phyloP scores from a whole-genome alignment of 2,888 invertebrate genomes.

The Archips crataeganus region DNA sequence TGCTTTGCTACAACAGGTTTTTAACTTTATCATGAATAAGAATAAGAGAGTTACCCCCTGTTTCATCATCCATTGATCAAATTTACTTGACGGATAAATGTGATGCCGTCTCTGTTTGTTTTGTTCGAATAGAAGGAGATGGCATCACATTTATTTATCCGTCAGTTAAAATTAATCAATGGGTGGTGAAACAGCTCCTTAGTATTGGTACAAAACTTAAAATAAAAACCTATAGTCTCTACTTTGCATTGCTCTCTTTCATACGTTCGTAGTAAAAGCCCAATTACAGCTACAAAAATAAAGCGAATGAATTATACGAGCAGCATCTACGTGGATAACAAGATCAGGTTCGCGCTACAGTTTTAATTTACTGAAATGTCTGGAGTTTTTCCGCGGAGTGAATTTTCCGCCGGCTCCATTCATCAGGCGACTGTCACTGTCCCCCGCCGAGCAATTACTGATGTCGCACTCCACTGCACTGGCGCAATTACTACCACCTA shows the following conservation, averaged over 20 bases:
- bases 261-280: conserved; percentile 7
- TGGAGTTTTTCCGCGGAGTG: conserved; percentile 67
- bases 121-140: no score
- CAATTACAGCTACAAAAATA: conserved; percentile 41
- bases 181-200: no score
- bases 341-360: conserved; percentile 63
- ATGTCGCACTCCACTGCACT: conserved; percentile 75
- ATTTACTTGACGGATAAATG: no score
- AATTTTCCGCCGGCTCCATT: conserved; percentile 74
- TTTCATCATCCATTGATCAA: no score
- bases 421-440: conserved; percentile 77
- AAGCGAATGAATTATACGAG: conserved; percentile 43
- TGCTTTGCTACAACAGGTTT: not conserved
- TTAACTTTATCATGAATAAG: not conserved
- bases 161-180: no score
- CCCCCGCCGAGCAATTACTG: conserved; percentile 78
- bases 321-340: conserved; percentile 55
- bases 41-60: no score
- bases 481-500: conserved; percentile 68
- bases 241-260: not conserved
- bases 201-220: no score
- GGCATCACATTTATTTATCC: no score
- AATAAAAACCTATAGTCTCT: not conserved
- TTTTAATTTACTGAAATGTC: conserved; percentile 76
- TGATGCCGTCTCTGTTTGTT: no score